Conservation (phyloP, 37 sponge, comb jelly and placozoan species). For the Spongia lamella region DNA sequence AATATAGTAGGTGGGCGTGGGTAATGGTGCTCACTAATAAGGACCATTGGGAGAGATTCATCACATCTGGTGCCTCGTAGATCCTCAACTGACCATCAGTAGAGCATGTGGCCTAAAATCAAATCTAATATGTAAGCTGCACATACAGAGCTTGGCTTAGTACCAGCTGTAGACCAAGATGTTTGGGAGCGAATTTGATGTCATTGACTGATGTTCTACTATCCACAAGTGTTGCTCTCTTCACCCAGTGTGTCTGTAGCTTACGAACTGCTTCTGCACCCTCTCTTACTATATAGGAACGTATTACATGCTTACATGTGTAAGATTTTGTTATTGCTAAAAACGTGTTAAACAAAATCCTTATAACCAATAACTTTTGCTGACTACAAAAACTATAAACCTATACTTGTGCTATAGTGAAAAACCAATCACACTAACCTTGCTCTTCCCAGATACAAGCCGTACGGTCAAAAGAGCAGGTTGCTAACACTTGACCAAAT, state of each 20-base stretch:
- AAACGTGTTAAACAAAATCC: too few species aligned
- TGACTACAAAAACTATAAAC: too few species aligned
- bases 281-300: too few species aligned
- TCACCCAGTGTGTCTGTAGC: constrained; percentile 52
- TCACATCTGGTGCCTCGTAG: constrained; percentile 93
- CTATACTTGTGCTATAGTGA: too few species aligned
- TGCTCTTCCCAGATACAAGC: constrained; percentile 97
- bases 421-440: constrained; percentile 57
- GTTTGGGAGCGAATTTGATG: constrained; percentile 86
- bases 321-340: too few species aligned
- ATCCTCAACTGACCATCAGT: constrained; percentile 84
- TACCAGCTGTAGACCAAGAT: constrained; percentile 84
- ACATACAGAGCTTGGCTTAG: neutral
- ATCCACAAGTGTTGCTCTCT: constrained; percentile 81
- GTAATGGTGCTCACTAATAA: constrained; percentile 44
- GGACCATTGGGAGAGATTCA: constrained; percentile 93
- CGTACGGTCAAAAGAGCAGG: constrained; percentile 93
- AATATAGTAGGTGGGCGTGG: neutral
- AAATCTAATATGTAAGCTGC: neutral
- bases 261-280: neutral
- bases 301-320: too few species aligned
- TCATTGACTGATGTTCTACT: constrained; percentile 89
- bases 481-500: constrained; percentile 96
- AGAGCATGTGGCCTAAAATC: constrained; percentile 81
- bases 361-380: too few species aligned